Evolutionary conservation across 2,888 invertebrate species (phyloP), one percentile per base, ranked within the genome.

Genomic region (Lasiommata megera): DNA sequence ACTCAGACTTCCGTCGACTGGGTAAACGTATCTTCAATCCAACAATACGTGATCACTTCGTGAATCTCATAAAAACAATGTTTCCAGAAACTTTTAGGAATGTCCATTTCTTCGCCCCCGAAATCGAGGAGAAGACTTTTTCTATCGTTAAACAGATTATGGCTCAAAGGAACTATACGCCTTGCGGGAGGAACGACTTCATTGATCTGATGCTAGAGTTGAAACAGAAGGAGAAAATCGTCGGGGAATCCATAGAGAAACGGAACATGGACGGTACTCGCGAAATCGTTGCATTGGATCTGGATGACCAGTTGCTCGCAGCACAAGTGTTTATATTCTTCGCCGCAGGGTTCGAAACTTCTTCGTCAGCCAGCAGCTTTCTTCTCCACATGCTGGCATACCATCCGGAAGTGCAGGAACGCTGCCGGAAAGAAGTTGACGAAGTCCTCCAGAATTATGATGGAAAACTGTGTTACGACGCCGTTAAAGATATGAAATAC

Each of bases 321-420:
- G 76, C 76, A 0, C 76, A 78, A 56, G 73, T 73, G 0, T 69
- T 77, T 31, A 64, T 74, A 3, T 77, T 79, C 60, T 79, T 76
- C 58, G 71, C 71, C 0, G 85, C 82, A 9, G 84, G 85, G 0
- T 84, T 81, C 54, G 84, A 84, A 60, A 82, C 84, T 0, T 82
- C 84, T 0, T 79, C 83, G 3, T 73, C 78, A 0, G 69, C 78
- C 0, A 70, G 83, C n/a, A 78, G 78, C 61, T 79, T 73, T 38
- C 71, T 75, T 3, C 58, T 80, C 1, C 79, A 82, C 47, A 67
- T 72, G 54, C 66, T 85, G 0, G 82, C 84, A 0, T 71, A 68
- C 23, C 67, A 84, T 58, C 77, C 74, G 2, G 74, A 79, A 3
- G 63, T 72, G 5, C 84, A 84, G 54, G 63, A 64, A 8, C 73